Conservation (phyloP, 2,888 invertebrate species). For the Xylota sylvarum region DNA sequence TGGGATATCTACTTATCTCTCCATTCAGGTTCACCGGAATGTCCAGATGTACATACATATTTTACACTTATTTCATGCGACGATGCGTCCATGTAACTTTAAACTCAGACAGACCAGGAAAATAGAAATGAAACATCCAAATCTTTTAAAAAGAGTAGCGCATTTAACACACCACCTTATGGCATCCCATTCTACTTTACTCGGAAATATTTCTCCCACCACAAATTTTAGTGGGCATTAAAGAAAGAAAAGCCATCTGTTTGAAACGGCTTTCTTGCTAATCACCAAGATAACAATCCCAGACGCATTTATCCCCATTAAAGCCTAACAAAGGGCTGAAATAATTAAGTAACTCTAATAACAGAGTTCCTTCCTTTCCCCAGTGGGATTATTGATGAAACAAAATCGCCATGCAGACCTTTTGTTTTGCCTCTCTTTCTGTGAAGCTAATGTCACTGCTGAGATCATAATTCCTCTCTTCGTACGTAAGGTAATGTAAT, state of each 20-base stretch:
- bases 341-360: conserved; percentile 1
- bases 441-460: conserved; percentile 42
- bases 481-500: conserved; percentile 32
- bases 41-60: too few species aligned
- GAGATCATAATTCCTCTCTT: conserved; percentile 54
- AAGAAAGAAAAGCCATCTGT: not conserved
- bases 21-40: too few species aligned
- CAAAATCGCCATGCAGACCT: conserved; percentile 7
- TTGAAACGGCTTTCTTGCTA: not conserved
- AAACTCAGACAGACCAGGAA: too few species aligned
- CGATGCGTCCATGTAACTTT: too few species aligned
- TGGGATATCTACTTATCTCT: too few species aligned
- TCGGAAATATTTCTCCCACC: not conserved
- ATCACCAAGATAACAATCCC: conserved; percentile 1
- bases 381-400: not conserved
- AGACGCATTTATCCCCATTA: conserved; percentile 12
- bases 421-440: conserved; percentile 1
- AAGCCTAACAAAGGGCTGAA: not conserved
- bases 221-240: not conserved
- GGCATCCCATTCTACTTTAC: not conserved
- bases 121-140: too few species aligned
- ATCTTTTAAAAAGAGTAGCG: not conserved
- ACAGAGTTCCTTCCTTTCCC: not conserved
- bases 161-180: not conserved
- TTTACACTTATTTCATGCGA: too few species aligned